phyloP scores from a whole-genome alignment of 2,797 vertebrate genomes.

The Liasis olivaceus region DNA sequence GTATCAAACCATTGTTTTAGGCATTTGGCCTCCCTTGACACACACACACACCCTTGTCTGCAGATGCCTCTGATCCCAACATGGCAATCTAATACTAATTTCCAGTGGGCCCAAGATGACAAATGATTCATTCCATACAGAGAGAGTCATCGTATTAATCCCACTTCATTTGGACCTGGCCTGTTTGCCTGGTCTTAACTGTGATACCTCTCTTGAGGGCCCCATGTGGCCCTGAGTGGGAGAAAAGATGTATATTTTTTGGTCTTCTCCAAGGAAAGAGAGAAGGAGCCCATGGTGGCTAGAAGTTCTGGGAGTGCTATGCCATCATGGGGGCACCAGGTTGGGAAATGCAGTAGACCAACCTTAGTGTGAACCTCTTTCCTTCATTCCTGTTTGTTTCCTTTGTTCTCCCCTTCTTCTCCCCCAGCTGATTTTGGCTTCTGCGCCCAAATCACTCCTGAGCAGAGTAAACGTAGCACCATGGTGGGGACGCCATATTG shows the following conservation, averaged over 20 bases:
- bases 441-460: conserved; percentile 96
- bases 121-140: background rate
- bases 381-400: background rate
- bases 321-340: background rate
- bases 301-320: background rate
- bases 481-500: conserved; percentile 97
- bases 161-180: background rate
- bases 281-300: background rate
- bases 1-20: no score
- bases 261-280: background rate
- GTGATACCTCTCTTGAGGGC: background rate
- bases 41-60: no score
- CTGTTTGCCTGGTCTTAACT: background rate
- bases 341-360: background rate
- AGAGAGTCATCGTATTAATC: background rate
- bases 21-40: no score
- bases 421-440: conserved; percentile 92
- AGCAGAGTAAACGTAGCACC: conserved; percentile 96
- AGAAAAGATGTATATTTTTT: background rate
- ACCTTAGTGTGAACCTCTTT: background rate
- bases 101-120: background rate
- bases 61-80: background rate
- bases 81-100: background rate
- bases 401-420: background rate
- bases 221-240: background rate